These are phyloP conservation scores for Neoitamus cyanurus DNA, from an alignment of 2,888 invertebrate genomes.

Conservation along the genomic window DNA sequence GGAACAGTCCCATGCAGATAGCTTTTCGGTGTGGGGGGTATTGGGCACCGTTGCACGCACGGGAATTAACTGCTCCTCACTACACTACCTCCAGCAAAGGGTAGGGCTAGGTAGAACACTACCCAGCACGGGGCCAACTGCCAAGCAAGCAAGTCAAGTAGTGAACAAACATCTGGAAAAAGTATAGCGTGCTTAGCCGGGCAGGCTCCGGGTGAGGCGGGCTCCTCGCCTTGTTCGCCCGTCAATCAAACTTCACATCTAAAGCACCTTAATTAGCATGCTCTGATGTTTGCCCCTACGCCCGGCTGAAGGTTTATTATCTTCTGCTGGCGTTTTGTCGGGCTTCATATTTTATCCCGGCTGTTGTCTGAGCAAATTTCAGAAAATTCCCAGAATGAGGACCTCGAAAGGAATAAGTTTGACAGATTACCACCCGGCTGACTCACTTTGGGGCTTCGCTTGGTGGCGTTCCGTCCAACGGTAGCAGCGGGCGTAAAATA, in stretches of 20 bases:
- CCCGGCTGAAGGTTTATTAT: background rate
- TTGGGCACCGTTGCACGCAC: background rate
- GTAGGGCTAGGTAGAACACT: background rate
- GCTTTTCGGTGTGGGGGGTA: background rate
- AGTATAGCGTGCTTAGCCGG: conserved; percentile 9
- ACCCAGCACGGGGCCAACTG: background rate
- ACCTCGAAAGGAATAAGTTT: background rate
- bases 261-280: conserved; percentile 28
- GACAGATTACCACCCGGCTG: background rate
- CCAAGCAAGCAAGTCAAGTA: conserved; percentile 13
- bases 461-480: background rate
- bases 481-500: background rate
- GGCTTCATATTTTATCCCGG: conserved; percentile 1
- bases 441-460: background rate
- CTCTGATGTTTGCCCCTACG: conserved; percentile 6
- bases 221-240: background rate
- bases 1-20: background rate
- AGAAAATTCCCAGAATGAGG: background rate
- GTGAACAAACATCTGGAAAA: conserved; percentile 14
- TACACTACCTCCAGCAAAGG: background rate
- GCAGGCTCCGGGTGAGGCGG: background rate
- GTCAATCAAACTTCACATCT: conserved; percentile 29
- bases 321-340: conserved; percentile 7
- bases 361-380: conserved; percentile 1
- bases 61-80: background rate